These are phyloP conservation scores for Salarias fasciatus DNA, from an alignment of 2,797 vertebrate species.

Conservation along the genomic window DNA sequence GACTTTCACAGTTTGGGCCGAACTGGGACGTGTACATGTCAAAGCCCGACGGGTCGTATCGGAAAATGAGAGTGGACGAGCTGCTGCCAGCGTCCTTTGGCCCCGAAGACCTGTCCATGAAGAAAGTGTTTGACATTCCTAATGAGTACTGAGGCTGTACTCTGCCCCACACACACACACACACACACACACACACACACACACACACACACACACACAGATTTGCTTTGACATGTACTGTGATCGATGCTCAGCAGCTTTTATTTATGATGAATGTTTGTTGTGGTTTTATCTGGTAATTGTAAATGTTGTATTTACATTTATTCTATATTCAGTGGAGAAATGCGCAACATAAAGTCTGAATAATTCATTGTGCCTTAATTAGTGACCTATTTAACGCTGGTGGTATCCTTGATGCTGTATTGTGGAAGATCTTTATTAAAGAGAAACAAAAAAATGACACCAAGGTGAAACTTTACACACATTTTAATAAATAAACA, in stretches of 20 bases:
- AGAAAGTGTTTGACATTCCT: slow-evolving; percentile 54
- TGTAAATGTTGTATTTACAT: slow-evolving; percentile 26
- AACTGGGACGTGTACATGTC: slow-evolving; percentile 88
- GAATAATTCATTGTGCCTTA: background rate
- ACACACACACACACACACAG: background rate
- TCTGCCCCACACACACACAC: no score
- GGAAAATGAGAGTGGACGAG: slow-evolving; percentile 82
- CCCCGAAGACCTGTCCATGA: slow-evolving; percentile 83
- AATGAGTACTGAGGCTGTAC: slow-evolving; percentile 55
- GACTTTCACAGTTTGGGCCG: slow-evolving; percentile 83
- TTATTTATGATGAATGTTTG: slow-evolving; percentile 45
- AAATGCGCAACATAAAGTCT: background rate
- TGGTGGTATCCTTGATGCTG: background rate
- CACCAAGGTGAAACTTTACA: slow-evolving; percentile 16
- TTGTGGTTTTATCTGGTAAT: slow-evolving; percentile 12
- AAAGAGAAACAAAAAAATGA: background rate
- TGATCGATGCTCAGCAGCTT: background rate
- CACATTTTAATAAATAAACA: slow-evolving; percentile 72
- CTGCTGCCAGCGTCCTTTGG: slow-evolving; percentile 90
- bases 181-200: no score
- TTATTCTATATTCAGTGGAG: background rate
- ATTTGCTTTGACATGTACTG: background rate
- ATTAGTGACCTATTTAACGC: background rate
- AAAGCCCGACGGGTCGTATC: slow-evolving; percentile 83
- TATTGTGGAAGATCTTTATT: background rate